Conservation (phyloP, 2,113 vertebrate genomes). For the Megaleporinus macrocephalus region DNA sequence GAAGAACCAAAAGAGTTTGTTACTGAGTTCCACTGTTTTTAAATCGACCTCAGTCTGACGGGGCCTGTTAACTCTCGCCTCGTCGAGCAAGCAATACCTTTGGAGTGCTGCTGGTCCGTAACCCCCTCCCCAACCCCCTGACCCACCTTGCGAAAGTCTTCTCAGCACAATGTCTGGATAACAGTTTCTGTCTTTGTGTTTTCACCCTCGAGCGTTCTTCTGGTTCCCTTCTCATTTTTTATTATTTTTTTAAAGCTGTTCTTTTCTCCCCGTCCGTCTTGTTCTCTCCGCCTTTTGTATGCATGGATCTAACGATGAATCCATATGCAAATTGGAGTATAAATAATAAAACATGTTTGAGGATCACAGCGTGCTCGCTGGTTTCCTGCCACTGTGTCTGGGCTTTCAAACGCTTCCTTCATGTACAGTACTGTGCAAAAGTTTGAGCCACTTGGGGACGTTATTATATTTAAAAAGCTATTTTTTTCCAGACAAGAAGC, state of each 20-base stretch:
- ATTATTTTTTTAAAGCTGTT: not conserved
- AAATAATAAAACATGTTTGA: conserved; percentile 45
- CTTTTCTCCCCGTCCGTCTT: conserved; percentile 25
- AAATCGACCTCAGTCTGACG: conserved; percentile 58
- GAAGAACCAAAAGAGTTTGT: conserved; percentile 53
- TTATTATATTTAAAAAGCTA: no score
- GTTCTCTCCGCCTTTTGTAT: conserved; percentile 66
- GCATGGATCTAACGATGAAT: conserved; percentile 72
- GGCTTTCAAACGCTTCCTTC: not conserved
- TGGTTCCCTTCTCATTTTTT: no score
- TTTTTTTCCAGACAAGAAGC: no score
- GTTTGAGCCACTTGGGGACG: no score
- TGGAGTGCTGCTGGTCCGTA: conserved; percentile 67
- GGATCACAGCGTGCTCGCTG: not conserved
- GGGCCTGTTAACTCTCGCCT: conserved; percentile 59
- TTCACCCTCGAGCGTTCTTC: no score
- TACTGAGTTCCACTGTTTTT: conserved; percentile 19
- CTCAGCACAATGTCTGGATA: conserved; percentile 63
- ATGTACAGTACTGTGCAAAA: no score
- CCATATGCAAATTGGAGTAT: conserved; percentile 73
- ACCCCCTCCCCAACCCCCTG: no score
- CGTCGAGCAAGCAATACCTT: conserved; percentile 60
- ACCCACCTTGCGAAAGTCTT: conserved; percentile 57
- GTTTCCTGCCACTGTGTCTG: not conserved
- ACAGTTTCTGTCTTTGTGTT: conserved; percentile 39